phyloP scores from a whole-genome alignment of 64 coral and sea anemone species.

The Trachythela sp. region DNA sequence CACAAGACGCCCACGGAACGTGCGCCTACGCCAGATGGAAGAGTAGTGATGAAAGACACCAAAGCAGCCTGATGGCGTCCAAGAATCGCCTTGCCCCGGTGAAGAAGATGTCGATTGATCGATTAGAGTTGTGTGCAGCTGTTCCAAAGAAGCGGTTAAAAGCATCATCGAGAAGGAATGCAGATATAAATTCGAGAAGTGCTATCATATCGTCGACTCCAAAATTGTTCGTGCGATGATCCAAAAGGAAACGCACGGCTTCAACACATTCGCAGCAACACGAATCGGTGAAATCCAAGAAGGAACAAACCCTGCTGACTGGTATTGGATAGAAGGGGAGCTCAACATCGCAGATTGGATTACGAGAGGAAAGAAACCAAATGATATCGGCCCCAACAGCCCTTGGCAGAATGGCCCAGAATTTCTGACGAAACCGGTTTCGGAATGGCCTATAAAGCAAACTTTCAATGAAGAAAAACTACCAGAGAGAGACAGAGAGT shows the following conservation, averaged over 20 bases:
- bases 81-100: neutral
- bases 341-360: neutral
- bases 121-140: neutral
- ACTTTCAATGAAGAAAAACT: neutral
- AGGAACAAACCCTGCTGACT: neutral
- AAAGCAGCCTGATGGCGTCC: neutral
- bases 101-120: neutral
- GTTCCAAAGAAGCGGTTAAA: neutral
- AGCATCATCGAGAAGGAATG: neutral
- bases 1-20: neutral
- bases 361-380: neutral
- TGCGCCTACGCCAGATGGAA: neutral
- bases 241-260: neutral
- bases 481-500: neutral
- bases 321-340: neutral
- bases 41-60: neutral
- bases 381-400: neutral
- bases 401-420: neutral
- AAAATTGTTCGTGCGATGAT: neutral
- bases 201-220: neutral
- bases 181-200: neutral
- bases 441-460: neutral
- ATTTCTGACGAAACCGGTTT: neutral
- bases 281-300: neutral
- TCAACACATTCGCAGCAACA: neutral